Base-by-base conservation (phyloP, 1,140 invertebrate species). In the Formica selysi region DNA sequence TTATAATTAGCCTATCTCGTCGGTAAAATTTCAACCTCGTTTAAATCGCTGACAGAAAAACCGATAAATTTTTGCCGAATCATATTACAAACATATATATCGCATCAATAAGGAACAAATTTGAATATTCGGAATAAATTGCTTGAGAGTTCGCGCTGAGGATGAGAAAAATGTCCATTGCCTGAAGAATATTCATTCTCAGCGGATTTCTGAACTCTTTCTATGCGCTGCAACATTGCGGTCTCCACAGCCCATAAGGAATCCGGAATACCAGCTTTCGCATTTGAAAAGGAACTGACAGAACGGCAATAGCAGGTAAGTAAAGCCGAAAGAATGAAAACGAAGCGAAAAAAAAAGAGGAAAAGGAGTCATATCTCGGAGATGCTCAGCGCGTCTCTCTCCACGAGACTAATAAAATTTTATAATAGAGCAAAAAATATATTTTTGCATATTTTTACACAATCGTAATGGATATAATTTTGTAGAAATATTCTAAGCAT, bases 321-420 rank as follows among this genome's bases (percentile, higher is more conserved):
- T 81, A 81, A 81, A 81, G 22, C 54, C 67, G 79, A 38, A 81
- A 73, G 67, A 81, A 81, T 81, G 79, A 41, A 80, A 80, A 80
- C 44, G 64, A 73, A 73, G 67, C 79, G 51, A 19, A 44, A 13
- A 36, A 44, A 71, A 54, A 80, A 44, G 16, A 51, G 36, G 16
- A 44, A 32, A 32, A 81, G 38, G 67, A 81, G 79, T 59, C 79
- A 71, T 71, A 71, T 59, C 29, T 19, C 65, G 7, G 36, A 44
- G 19, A 59, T 80, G 22, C 7, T 19, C 65, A 0, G 54, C 36
- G 38, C 78, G n/a, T 71, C 65, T 81, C 32, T 71, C 51, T 81
- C n/a, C 6, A 36, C 16, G 51, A 29, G 44, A 73, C 71, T 81
- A 61, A 73, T 81, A 73, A 44, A 81, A 73, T 11, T 81, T 73